Conservation (phyloP, 2,888 invertebrate species). For the Scaptomyza caliginosa region DNA sequence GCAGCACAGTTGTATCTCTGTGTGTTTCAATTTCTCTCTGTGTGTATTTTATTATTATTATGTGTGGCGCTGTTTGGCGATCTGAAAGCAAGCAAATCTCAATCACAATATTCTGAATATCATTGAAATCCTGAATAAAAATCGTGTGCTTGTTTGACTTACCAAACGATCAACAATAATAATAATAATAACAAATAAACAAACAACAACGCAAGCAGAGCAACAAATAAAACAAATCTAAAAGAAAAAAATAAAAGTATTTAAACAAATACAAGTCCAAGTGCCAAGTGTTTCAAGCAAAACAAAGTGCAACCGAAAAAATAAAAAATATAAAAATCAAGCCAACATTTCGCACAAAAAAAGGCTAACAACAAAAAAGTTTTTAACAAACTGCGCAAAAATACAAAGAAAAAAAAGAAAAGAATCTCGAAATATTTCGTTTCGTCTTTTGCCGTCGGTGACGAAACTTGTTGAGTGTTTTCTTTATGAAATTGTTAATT, state of each 20-base stretch:
- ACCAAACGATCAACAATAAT: slow-evolving; percentile 24
- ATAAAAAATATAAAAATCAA: too few species aligned
- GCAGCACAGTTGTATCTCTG: slow-evolving; percentile 28
- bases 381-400: slow-evolving; percentile 34
- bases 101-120: slow-evolving; percentile 45
- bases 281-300: slow-evolving; percentile 46
- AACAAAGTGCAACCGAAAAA: slow-evolving; percentile 33
- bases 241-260: slow-evolving; percentile 9
- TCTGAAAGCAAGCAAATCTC: slow-evolving; percentile 37
- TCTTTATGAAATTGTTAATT: slow-evolving; percentile 8
- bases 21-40: slow-evolving; percentile 31
- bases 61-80: slow-evolving; percentile 41
- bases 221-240: slow-evolving; percentile 23
- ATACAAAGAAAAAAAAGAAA: background rate
- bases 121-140: slow-evolving; percentile 16
- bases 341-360: background rate
- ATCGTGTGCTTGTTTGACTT: slow-evolving; percentile 20
- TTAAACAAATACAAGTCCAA: slow-evolving; percentile 30
- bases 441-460: slow-evolving; percentile 51
- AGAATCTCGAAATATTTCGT: slow-evolving; percentile 5
- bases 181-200: slow-evolving; percentile 6
- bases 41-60: slow-evolving; percentile 44
- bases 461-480: slow-evolving; percentile 57
- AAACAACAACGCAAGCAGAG: slow-evolving; percentile 11
- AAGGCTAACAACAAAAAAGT: background rate